Evolutionary conservation across 2,888 invertebrate species (phyloP), one percentile per base, ranked within the genome.

Genomic region (Yponomeuta sedellus): DNA sequence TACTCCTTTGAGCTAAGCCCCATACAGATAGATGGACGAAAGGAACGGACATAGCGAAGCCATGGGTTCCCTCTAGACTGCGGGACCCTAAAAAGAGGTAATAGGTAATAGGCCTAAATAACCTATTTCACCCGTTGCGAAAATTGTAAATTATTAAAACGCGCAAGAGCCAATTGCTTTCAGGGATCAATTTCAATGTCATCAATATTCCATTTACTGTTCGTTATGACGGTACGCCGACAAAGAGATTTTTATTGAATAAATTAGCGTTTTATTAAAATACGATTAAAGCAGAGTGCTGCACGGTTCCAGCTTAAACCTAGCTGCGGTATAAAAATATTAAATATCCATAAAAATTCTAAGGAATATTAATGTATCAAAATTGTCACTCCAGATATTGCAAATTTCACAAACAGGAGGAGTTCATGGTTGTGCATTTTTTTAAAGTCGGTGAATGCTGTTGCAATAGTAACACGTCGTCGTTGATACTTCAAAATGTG

Each of bases 181-280:
- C 59, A 59, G 25, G 25, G 22, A 20, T 59, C 59, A 59, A 59
- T 59, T 20, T 59, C 59, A 39, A 62, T 39, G 34, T 11, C 34
- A 62, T 62, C 39, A 62, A 62, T 62, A 62, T 62, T 62, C 62
- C 62, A 62, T 62, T 62, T 62, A 28, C 62, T 19, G 62, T 62
- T 39, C 34, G 34, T 62, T 62, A 62, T 59, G 62, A 19, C 39
- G 62, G 62, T 19, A 28, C 62, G 39, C 39, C 39, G 62, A 34
- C 62, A 62, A 62, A 62, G 62, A 34, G 62, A 34, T 34, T 34
- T 62, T 34, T 34, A 62, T 62, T 62, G 62, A 62, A 62, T 62
- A 62, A 62, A 62, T 62, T 62, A 62, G 19, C 62, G 62, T 62
- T 34, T 52, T 62, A 62, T 62, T 62, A 62, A 62, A 62, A 34